Evolutionary conservation across 2,888 invertebrate species (phyloP), one percentile per base, ranked within the genome.

Genomic region (Podotricha telesiphe): DNA sequence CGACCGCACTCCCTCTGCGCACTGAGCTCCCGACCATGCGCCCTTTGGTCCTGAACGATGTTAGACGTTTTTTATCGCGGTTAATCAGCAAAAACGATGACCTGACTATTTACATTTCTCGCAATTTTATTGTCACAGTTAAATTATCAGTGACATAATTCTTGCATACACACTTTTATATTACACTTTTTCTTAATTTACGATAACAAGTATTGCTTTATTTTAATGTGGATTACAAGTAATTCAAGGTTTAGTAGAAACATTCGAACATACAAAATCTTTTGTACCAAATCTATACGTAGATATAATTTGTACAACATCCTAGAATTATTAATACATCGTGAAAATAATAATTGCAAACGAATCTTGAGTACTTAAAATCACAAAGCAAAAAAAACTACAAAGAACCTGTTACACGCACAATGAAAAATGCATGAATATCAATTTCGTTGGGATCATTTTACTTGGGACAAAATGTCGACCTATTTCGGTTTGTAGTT

Each of bases 11-110:
- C 88, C 85, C 73, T 74, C 76, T 75, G 72, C 78, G 76, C 80
- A 77, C 81, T 89, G 87, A 86, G 77, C 89, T 75, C 74, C 74
- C 71, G 66, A 69, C 71, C 75, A 74, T 70, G 68, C 67, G 75
- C 74, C 75, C 76, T 74, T 74, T 72, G 68, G 72, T 76, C 78
- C 85, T 83, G 82, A 82, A 84, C 81, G 75, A 79, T 76, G 74
- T 75, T 82, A 82, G 84, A 85, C 86, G 78, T 76, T 80, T 82
- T n/a, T 86, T 86, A 87, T 89, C 86, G 79, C 77, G 74, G 81
- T 80, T 82, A 84, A 84, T 76, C 77, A 77, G 72, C 71, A 65
- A 62, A 59, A 74, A 80, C 77, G 73, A 78, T 66, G 56, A 61
- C 47, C 80, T 79, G 77, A 78, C 80, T 84, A 80, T 86, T 86